Conservation (phyloP, 2,888 invertebrate genomes). For the Aleiodes alternator region DNA sequence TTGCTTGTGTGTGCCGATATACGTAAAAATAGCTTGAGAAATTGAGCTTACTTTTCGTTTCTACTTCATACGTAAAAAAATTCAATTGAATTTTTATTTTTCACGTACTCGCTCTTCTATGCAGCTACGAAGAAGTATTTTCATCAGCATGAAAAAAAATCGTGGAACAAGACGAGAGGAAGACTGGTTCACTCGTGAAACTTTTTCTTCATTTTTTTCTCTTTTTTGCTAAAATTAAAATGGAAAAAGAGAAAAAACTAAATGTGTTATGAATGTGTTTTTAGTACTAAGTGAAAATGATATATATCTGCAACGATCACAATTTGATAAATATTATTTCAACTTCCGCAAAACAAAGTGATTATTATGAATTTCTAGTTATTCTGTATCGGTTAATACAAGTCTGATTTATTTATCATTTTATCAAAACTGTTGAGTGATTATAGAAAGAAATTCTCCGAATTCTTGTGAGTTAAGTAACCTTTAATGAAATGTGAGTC, state of each 20-base stretch:
- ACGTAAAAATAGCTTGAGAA: slow-evolving; percentile 45
- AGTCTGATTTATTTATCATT: slow-evolving; percentile 5
- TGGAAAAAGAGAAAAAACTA: background rate
- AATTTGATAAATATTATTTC: background rate
- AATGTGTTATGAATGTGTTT: background rate
- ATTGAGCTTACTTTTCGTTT: slow-evolving; percentile 10
- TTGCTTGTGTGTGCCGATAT: slow-evolving; percentile 37
- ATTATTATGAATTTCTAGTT: background rate
- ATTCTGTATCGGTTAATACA: slow-evolving; percentile 11
- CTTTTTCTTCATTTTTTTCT: background rate
- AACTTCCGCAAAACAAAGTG: background rate
- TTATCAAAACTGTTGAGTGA: slow-evolving; percentile 21
- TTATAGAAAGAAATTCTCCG: background rate
- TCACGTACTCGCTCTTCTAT: background rate
- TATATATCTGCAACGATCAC: background rate
- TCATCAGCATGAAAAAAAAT: background rate
- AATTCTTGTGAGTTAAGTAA: background rate
- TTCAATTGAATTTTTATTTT: slow-evolving; percentile 27
- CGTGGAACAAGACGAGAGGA: too few relatives aligned
- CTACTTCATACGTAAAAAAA: slow-evolving; percentile 1
- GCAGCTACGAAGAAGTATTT: slow-evolving; percentile 8
- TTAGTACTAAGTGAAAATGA: background rate
- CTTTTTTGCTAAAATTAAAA: background rate
- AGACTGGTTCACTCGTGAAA: too few relatives aligned
- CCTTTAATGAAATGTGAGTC: too few relatives aligned